These are phyloP conservation scores for Macropodus opercularis DNA, from an alignment of 2,797 vertebrate genomes.

Conservation along the genomic window DNA sequence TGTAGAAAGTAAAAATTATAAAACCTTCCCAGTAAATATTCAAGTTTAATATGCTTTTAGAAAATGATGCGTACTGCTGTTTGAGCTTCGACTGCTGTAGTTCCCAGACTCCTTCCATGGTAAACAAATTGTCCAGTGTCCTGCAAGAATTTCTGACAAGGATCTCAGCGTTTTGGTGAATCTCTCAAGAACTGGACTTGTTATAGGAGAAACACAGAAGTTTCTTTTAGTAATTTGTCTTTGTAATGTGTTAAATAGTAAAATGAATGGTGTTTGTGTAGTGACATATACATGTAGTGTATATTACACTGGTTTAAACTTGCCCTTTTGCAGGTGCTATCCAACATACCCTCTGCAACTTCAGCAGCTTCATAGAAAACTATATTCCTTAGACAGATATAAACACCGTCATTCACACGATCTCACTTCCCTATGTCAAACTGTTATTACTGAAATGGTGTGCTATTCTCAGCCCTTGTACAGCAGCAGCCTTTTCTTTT, in stretches of 20 bases:
- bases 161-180: neutral
- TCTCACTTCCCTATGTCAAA: constrained; percentile 61
- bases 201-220: neutral
- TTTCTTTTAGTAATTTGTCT: neutral
- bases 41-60: neutral
- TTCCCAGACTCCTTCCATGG: no score
- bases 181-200: no score
- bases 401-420: constrained; percentile 54
- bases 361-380: constrained; percentile 31
- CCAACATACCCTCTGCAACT: neutral
- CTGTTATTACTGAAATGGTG: constrained; percentile 63
- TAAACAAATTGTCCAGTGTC: neutral
- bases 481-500: constrained; percentile 58
- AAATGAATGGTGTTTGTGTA: neutral
- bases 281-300: neutral
- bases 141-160: no score
- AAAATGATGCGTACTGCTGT: fast-evolving
- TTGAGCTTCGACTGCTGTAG: no score
- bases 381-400: constrained; percentile 42
- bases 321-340: constrained; percentile 4
- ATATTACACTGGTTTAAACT: neutral
- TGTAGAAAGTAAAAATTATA: neutral
- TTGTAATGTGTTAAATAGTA: neutral
- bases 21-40: constrained; percentile 1
- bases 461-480: constrained; percentile 63